These are phyloP conservation scores for Sorex araneus DNA, from an alignment of 2,113 vertebrate genomes.

Conservation along the genomic window DNA sequence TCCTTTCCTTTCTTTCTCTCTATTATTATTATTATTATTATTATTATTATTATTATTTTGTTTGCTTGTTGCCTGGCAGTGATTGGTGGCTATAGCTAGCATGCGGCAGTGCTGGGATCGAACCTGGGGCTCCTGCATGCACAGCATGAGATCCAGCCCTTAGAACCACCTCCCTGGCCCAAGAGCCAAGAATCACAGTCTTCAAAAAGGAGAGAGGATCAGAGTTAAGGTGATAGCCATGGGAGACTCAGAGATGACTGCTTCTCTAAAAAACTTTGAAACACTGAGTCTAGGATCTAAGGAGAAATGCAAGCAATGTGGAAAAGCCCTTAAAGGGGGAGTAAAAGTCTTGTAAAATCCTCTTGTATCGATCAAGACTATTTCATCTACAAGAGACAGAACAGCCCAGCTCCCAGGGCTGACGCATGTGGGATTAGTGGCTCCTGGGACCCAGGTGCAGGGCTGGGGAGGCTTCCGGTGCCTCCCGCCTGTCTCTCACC, in stretches of 20 bases:
- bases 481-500: not conserved
- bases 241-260: not conserved
- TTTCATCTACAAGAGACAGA: constrained; percentile 43
- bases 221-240: not conserved
- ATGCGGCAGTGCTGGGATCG: too few relatives aligned
- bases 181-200: not conserved
- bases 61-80: too few relatives aligned
- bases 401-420: constrained; percentile 3
- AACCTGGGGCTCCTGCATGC: too few relatives aligned
- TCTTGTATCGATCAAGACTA: constrained; percentile 41
- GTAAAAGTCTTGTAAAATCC: constrained; percentile 61
- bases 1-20: too few relatives aligned
- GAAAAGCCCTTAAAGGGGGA: constrained; percentile 13
- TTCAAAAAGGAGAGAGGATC: constrained; percentile 10
- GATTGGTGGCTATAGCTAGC: too few relatives aligned
- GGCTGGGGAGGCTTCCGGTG: not conserved
- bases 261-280: not conserved
- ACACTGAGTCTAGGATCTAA: not conserved
- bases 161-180: too few relatives aligned
- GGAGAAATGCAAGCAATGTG: constrained; percentile 34
- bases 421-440: constrained; percentile 12
- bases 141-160: too few relatives aligned
- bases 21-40: too few relatives aligned
- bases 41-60: too few relatives aligned
- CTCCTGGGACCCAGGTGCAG: not conserved